Evolutionary conservation across 2,888 invertebrate species (phyloP).

Genomic region (Morpho deidamia): DNA sequence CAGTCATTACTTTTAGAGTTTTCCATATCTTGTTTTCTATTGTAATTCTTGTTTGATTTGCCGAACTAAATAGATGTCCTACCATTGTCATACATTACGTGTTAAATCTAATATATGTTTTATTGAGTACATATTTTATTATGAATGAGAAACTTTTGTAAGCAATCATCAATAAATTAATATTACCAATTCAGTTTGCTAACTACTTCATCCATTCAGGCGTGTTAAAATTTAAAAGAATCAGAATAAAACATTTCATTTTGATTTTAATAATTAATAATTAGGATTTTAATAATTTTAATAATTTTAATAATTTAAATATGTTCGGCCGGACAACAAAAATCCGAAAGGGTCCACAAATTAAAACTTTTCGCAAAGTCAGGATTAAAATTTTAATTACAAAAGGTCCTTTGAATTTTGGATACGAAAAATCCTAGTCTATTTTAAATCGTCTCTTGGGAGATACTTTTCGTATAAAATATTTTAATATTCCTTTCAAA

Average conservation of each 20-base stretch:
- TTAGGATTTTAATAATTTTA: too few relatives aligned
- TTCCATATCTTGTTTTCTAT: too few relatives aligned
- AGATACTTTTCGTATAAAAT: neutral
- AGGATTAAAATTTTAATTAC: slow-evolving; percentile 27
- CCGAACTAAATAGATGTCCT: too few relatives aligned
- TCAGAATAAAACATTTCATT: neutral
- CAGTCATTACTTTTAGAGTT: too few relatives aligned
- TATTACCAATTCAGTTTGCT: neutral
- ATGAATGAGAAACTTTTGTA: neutral
- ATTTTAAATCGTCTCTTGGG: slow-evolving; percentile 16
- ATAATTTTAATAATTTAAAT: too few relatives aligned
- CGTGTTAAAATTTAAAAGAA: neutral
- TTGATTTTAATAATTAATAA: neutral
- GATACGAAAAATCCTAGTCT: slow-evolving; percentile 6
- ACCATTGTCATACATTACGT: too few relatives aligned
- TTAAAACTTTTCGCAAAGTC: slow-evolving; percentile 25
- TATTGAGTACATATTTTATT: too few relatives aligned
- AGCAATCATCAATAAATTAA: neutral
- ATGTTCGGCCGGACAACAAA: slow-evolving; percentile 7
- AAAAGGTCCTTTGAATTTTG: slow-evolving; percentile 17
- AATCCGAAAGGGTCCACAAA: slow-evolving; percentile 22
- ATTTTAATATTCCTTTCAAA: neutral
- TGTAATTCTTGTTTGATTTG: too few relatives aligned
- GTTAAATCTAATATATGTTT: too few relatives aligned
- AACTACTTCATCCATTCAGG: neutral